These are phyloP conservation scores for Megaceryle maxima DNA, from an alignment of 2,113 vertebrate species.

Conservation along the genomic window DNA sequence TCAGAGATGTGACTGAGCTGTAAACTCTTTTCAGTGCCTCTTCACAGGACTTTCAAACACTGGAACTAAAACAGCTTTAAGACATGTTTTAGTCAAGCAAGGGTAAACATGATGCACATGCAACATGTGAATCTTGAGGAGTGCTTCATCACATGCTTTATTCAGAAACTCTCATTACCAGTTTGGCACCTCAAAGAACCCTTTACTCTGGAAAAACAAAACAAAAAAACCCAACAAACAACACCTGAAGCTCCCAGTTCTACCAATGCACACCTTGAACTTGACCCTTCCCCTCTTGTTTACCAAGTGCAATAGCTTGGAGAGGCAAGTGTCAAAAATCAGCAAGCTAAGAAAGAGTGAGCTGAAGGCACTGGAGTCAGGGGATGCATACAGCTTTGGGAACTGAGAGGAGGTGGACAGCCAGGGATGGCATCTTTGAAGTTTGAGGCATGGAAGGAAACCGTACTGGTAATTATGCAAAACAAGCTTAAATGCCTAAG, in stretches of 20 bases:
- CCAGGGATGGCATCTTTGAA: background rate
- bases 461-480: background rate
- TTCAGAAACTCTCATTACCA: background rate
- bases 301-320: background rate
- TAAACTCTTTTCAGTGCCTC: background rate
- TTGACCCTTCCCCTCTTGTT: background rate
- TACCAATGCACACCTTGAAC: background rate
- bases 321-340: background rate
- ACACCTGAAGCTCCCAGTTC: background rate
- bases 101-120: rapidly evolving
- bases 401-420: background rate
- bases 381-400: background rate
- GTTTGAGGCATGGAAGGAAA: background rate
- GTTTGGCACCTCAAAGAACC: background rate
- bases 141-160: background rate
- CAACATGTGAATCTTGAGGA: background rate
- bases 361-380: background rate
- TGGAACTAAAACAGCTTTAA: background rate
- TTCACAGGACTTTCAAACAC: background rate
- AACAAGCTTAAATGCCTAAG: background rate
- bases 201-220: background rate
- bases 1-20: background rate
- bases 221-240: too few species aligned
- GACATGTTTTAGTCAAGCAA: background rate
- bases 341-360: background rate